These are phyloP conservation scores for Porites lobata DNA, from an alignment of 92 coral and sea anemone genomes.

Conservation along the genomic window DNA sequence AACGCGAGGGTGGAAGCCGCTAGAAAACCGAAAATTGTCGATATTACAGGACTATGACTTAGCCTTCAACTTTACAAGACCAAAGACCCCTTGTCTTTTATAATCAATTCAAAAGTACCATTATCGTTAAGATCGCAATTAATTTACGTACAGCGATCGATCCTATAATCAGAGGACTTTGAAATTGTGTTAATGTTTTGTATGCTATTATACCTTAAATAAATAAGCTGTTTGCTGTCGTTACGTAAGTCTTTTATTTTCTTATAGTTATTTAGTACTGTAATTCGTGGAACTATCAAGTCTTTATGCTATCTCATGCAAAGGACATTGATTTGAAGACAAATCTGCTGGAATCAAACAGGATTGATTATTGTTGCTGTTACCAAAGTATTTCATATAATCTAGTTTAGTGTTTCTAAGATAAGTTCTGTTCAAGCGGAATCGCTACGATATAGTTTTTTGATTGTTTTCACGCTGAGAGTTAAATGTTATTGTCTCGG, in stretches of 20 bases:
- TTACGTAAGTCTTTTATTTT: not conserved
- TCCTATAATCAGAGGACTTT: not conserved
- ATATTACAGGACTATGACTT: slow-evolving; percentile 5
- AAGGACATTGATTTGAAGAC: no score
- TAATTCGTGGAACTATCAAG: no score
- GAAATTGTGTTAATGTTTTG: slow-evolving; percentile 7
- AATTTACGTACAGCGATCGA: slow-evolving; percentile 14
- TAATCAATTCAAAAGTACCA: slow-evolving; percentile 12
- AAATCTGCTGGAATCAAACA: no score
- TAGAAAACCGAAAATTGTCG: slow-evolving; percentile 19
- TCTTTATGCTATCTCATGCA: no score
- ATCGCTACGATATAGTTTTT: no score
- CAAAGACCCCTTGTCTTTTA: slow-evolving; percentile 8
- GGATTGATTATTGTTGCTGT: no score
- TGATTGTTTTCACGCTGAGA: no score
- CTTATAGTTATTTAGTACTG: no score
- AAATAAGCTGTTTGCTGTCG: slow-evolving; percentile 23
- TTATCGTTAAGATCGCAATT: not conserved
- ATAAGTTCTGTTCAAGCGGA: no score
- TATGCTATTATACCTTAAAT: slow-evolving; percentile 13
- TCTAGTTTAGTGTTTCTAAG: no score
- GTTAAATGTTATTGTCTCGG: no score
- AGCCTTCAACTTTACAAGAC: slow-evolving; percentile 4
- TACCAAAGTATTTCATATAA: no score
- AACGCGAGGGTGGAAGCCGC: slow-evolving; percentile 24